Conservation (phyloP, 2,888 invertebrate genomes). For the Omphaloscelis lunosa region DNA sequence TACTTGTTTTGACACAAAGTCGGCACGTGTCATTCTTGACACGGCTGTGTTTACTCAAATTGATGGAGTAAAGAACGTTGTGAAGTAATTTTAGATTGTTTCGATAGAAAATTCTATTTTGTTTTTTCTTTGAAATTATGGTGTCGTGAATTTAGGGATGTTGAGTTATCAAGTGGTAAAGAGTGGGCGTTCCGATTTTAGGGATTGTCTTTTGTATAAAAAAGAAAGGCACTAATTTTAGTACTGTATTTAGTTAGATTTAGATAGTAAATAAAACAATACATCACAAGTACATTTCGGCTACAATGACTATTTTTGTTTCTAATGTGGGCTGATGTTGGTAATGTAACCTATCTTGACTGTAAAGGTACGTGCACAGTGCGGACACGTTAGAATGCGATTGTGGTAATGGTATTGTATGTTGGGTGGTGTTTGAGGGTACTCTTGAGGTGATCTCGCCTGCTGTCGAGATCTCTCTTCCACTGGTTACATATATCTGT, state of each 20-base stretch:
- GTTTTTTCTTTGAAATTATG: conserved; percentile 16
- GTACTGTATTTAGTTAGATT: not conserved
- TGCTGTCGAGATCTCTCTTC: too few species aligned
- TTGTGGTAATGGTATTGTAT: too few species aligned
- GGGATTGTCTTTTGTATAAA: not conserved
- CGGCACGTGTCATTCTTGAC: conserved; percentile 41
- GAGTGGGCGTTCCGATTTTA: conserved; percentile 1
- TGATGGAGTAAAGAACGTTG: conserved; percentile 18
- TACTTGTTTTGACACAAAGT: conserved; percentile 60
- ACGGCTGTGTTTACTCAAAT: conserved; percentile 26
- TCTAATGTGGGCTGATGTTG: too few species aligned
- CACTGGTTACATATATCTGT: not conserved
- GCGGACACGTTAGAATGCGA: too few species aligned
- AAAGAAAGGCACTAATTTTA: not conserved
- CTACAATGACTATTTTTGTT: too few species aligned
- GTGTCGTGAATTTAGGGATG: not conserved
- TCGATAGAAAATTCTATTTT: conserved; percentile 7
- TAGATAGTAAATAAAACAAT: too few species aligned
- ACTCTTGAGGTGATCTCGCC: too few species aligned
- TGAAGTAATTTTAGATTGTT: conserved; percentile 33
- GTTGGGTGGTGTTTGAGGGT: too few species aligned
- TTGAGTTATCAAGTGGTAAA: conserved; percentile 7
- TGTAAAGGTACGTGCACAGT: too few species aligned
- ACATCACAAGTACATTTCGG: too few species aligned
- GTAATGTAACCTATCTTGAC: too few species aligned